phyloP scores from a whole-genome alignment of 2,888 invertebrate species.

The Malthinus flaveolus region DNA sequence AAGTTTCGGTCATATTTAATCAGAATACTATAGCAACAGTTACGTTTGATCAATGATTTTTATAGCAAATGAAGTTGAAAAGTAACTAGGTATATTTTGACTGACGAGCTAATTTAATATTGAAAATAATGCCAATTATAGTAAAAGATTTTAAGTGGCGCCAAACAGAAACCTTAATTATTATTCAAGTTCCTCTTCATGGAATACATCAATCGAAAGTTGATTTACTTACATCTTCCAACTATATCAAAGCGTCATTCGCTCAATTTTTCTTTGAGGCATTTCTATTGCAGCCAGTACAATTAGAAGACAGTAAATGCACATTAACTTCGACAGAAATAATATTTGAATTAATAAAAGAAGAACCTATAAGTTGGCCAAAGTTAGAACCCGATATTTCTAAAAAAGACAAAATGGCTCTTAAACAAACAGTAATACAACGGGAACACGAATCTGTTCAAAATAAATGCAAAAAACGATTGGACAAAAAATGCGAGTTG shows the following conservation, averaged over 20 bases:
- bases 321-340: slow-evolving; percentile 65
- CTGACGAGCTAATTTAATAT: no score
- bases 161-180: slow-evolving; percentile 65
- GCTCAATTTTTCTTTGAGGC: slow-evolving; percentile 76
- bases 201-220: slow-evolving; percentile 66
- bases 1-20: no score
- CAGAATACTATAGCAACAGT: no score
- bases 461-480: slow-evolving; percentile 58
- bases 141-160: slow-evolving; percentile 78
- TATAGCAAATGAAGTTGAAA: no score
- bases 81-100: no score
- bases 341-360: slow-evolving; percentile 69
- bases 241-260: slow-evolving; percentile 74
- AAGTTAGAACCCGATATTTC: slow-evolving; percentile 59
- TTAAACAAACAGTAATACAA: slow-evolving; percentile 62
- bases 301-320: slow-evolving; percentile 66
- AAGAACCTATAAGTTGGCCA: slow-evolving; percentile 60
- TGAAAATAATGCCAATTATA: slow-evolving; percentile 63
- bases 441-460: slow-evolving; percentile 61
- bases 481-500: slow-evolving; percentile 58
- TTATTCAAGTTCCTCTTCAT: slow-evolving; percentile 68
- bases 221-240: slow-evolving; percentile 69
- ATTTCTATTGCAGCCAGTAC: slow-evolving; percentile 65
- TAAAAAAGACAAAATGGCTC: slow-evolving; percentile 60
- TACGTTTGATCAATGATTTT: no score